These are phyloP conservation scores for Campoletis raptor DNA, from an alignment of 2,888 invertebrate genomes.

Conservation along the genomic window DNA sequence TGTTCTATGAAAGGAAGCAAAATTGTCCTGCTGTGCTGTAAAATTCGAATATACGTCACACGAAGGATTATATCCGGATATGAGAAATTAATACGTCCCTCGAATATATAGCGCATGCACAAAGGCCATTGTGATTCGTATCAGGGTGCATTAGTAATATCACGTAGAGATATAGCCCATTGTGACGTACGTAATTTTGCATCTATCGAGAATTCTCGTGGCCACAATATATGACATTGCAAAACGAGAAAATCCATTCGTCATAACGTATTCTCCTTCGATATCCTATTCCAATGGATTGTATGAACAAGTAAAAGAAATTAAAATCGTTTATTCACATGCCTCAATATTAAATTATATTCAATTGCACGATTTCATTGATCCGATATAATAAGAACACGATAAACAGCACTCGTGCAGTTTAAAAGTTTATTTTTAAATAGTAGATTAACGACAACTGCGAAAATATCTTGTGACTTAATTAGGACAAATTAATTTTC, in stretches of 20 bases:
- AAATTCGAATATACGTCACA: background rate
- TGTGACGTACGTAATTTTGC: conserved; percentile 35
- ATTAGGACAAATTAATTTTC: background rate
- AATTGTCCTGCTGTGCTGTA: conserved; percentile 3
- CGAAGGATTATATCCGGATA: conserved; percentile 26
- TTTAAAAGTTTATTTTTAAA: background rate
- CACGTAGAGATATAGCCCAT: conserved; percentile 16
- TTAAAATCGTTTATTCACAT: background rate
- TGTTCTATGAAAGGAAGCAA: background rate
- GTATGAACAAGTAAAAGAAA: background rate
- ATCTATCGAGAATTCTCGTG: conserved; percentile 5
- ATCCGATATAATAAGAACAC: background rate
- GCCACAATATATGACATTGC: conserved; percentile 18
- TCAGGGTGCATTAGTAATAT: conserved; percentile 31
- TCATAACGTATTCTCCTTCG: background rate
- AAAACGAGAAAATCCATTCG: conserved; percentile 1
- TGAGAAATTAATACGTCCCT: conserved; percentile 53
- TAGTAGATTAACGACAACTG: background rate
- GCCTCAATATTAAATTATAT: background rate
- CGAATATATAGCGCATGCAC: conserved; percentile 32
- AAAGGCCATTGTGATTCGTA: conserved; percentile 42
- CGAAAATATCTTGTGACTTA: background rate
- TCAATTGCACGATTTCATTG: background rate
- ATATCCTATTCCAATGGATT: background rate
- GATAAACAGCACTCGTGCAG: background rate